phyloP scores from a whole-genome alignment of 2,797 vertebrate species.

The Miopithecus talapoin region DNA sequence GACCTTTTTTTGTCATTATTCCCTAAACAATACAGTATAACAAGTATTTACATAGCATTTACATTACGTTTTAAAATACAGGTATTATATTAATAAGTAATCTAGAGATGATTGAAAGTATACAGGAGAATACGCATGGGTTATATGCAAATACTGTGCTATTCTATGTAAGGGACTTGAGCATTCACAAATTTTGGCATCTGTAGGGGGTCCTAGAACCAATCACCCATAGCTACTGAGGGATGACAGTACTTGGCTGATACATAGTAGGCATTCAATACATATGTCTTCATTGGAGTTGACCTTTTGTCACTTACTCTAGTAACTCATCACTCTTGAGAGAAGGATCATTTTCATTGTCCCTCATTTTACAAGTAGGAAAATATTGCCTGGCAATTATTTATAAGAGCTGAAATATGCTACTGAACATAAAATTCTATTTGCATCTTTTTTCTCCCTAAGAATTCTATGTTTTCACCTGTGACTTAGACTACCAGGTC shows the following conservation, averaged over 20 bases:
- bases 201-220: background rate
- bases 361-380: background rate
- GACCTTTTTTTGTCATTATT: background rate
- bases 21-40: background rate
- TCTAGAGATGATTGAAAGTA: background rate
- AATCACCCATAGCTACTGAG: background rate
- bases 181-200: background rate
- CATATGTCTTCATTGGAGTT: constrained; percentile 26
- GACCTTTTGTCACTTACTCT: background rate
- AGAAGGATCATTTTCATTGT: background rate
- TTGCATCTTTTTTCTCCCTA: background rate
- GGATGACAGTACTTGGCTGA: background rate
- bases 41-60: background rate
- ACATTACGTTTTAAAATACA: background rate
- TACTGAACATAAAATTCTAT: background rate
- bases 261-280: background rate
- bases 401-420: background rate
- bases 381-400: constrained; percentile 14
- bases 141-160: background rate
- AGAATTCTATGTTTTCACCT: constrained; percentile 24
- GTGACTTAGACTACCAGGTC: background rate
- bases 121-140: background rate
- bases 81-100: background rate
- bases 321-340: background rate
- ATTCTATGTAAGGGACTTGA: background rate